Evolutionary conservation across 2,113 vertebrate genomes (phyloP).

Genomic region (Pampusana beccarii): DNA sequence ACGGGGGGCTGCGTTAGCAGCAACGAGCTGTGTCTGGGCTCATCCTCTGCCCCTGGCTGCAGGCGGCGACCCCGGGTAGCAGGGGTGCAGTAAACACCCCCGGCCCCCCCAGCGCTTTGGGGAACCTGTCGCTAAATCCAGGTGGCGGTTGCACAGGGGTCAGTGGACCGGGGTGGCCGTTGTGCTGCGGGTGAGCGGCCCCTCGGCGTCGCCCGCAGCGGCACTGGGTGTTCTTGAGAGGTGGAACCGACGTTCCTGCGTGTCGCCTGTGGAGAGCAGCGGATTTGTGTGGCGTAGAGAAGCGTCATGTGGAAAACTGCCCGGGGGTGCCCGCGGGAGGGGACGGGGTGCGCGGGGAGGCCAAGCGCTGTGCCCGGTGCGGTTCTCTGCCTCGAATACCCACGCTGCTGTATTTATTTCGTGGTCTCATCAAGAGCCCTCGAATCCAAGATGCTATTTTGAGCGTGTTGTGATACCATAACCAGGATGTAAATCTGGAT

Average conservation of each 20-base stretch:
- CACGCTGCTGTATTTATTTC: neutral
- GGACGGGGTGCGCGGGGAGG: no score
- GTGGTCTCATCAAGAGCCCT: neutral
- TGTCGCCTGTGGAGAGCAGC: neutral
- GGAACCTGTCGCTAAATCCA: neutral
- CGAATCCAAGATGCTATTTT: neutral
- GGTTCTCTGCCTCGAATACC: neutral
- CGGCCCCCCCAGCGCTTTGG: no score
- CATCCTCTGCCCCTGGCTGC: neutral
- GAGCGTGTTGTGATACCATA: neutral
- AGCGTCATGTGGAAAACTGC: neutral
- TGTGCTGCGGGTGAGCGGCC: neutral
- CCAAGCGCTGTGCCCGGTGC: no score
- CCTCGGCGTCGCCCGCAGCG: neutral
- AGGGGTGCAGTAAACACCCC: no score
- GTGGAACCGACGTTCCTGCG: accelerated
- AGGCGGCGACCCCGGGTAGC: accelerated
- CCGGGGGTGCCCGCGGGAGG: accelerated
- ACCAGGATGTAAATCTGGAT: neutral
- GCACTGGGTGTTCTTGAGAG: neutral
- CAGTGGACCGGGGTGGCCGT: neutral
- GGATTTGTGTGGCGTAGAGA: accelerated
- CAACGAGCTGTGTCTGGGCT: neutral
- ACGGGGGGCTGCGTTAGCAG: neutral
- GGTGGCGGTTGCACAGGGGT: neutral